Evolutionary conservation across 37 sponge, comb jelly and placozoan genomes (phyloP).

Genomic region (Aphrocallistes beatrix): DNA sequence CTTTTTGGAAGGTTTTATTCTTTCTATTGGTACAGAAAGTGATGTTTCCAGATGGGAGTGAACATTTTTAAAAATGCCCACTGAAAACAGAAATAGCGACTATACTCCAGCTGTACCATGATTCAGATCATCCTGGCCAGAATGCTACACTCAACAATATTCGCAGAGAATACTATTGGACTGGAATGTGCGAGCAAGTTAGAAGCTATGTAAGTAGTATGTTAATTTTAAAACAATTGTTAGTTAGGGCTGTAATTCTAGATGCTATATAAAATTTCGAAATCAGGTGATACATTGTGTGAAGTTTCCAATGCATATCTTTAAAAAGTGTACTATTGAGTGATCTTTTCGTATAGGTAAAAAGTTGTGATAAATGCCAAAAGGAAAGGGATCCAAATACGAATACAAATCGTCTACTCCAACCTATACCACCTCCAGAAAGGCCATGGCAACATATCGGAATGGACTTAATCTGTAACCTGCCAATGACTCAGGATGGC

Average conservation of each 20-base stretch:
- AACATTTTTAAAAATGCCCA: background rate
- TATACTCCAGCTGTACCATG: background rate
- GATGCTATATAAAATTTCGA: too few species aligned
- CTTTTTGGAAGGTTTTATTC: too few species aligned
- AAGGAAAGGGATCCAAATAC: background rate
- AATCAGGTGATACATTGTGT: too few species aligned
- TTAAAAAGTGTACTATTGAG: too few species aligned
- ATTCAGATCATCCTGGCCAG: background rate
- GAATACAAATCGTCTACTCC: conserved; percentile 5
- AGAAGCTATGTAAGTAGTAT: background rate
- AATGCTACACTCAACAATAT: background rate
- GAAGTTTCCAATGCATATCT: too few species aligned
- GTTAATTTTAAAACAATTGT: background rate
- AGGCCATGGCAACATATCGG: conserved; percentile 10
- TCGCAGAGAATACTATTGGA: conserved; percentile 1
- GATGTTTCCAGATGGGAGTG: background rate
- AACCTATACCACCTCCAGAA: conserved; percentile 7
- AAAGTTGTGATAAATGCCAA: background rate
- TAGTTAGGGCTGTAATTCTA: too few species aligned
- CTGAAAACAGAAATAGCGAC: background rate
- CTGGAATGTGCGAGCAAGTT: background rate
- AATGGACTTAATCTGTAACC: background rate
- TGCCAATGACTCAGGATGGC: background rate
- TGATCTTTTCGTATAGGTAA: background rate
- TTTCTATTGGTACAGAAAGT: background rate